Percentiles rank a stretch among this genome's conserved stretches.
These are phyloP conservation scores for Rhagoletis pomonella DNA, from an alignment of 1,140 invertebrate species.

Conservation along the genomic window DNA sequence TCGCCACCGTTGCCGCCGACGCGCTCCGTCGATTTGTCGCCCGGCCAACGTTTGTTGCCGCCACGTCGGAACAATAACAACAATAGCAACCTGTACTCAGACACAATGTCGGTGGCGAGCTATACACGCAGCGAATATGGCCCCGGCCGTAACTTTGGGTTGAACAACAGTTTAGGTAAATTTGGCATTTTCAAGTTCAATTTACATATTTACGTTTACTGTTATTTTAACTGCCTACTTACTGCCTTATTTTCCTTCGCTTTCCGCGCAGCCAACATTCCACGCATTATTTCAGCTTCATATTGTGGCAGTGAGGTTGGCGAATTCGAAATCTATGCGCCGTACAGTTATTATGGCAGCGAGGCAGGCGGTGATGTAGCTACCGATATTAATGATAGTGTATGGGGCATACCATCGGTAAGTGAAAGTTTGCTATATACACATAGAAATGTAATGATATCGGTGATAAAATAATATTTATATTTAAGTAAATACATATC, in stretches of 20 bases:
- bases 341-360: slow-evolving; percentile 84
- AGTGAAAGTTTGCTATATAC: background rate
- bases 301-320: slow-evolving; percentile 86
- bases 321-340: slow-evolving; percentile 85
- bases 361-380: slow-evolving; percentile 75
- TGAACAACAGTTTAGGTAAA: slow-evolving; percentile 70
- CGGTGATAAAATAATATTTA: too few species aligned
- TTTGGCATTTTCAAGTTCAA: slow-evolving; percentile 34
- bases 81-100: slow-evolving; percentile 65
- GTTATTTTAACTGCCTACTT: too few species aligned
- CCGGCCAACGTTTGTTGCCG: slow-evolving; percentile 59
- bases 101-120: slow-evolving; percentile 71
- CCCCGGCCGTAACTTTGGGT: slow-evolving; percentile 65
- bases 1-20: slow-evolving; percentile 66
- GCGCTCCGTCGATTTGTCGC: slow-evolving; percentile 65
- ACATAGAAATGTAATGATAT: too few species aligned
- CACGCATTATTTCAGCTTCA: slow-evolving; percentile 80
- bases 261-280: slow-evolving; percentile 72
- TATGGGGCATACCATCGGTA: slow-evolving; percentile 72
- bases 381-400: slow-evolving; percentile 71
- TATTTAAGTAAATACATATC: too few species aligned
- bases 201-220: too few species aligned
- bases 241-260: too few species aligned
- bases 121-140: slow-evolving; percentile 73
- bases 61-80: slow-evolving; percentile 59